Conservation (phyloP, 2,888 invertebrate species). For the Agrilus cyanescens region DNA sequence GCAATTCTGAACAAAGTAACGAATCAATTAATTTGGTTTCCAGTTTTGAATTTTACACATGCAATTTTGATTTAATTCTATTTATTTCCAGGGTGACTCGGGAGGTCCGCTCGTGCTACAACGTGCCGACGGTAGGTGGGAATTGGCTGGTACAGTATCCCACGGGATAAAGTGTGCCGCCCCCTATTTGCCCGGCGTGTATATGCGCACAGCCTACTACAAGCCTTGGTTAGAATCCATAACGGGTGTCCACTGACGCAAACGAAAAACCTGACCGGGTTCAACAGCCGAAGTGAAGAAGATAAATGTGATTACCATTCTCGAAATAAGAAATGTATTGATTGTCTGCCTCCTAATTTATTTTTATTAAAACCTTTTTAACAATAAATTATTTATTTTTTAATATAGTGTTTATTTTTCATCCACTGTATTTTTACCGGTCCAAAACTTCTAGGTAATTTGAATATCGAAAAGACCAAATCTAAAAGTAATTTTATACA, state of each 20-base stretch:
- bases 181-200: conserved; percentile 83
- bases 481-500: too few relatives aligned
- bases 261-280: conserved; percentile 2
- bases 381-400: too few relatives aligned
- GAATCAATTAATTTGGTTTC: too few relatives aligned
- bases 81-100: conserved; percentile 66
- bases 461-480: too few relatives aligned
- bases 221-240: conserved; percentile 84
- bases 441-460: too few relatives aligned
- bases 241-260: conserved; percentile 56
- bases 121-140: conserved; percentile 73
- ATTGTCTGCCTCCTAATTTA: conserved; percentile 23
- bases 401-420: too few relatives aligned
- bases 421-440: too few relatives aligned
- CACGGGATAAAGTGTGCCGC: conserved; percentile 93
- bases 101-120: conserved; percentile 82
- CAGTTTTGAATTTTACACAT: too few relatives aligned
- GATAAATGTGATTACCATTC: neutral
- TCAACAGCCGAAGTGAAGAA: conserved; percentile 22
- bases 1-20: too few relatives aligned
- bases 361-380: too few relatives aligned
- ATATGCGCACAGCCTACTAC: conserved; percentile 86
- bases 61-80: conserved; percentile 1
- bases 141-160: conserved; percentile 82
- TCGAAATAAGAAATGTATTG: conserved; percentile 27